Conservation (phyloP, 2,888 invertebrate genomes). For the Baronia brevicornis region DNA sequence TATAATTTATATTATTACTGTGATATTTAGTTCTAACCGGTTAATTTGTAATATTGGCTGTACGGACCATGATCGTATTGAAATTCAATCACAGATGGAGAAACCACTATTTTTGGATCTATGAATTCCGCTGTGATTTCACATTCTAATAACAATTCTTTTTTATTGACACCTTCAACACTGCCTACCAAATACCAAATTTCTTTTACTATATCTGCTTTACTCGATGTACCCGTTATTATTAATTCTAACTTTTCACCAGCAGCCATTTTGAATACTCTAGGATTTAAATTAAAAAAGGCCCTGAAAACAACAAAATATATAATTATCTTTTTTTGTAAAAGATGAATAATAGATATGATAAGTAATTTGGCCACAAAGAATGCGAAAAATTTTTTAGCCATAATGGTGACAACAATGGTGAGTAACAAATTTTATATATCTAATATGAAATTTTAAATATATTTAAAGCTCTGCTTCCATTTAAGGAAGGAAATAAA, state of each 20-base stretch:
- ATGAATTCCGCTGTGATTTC: constrained; percentile 72
- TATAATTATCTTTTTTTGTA: neutral
- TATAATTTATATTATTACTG: neutral
- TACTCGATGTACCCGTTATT: constrained; percentile 51
- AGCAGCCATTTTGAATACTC: constrained; percentile 54
- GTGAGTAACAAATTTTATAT: too few relatives aligned
- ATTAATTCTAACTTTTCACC: constrained; percentile 54
- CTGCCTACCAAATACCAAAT: constrained; percentile 76
- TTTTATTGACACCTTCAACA: constrained; percentile 70
- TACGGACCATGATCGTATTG: constrained; percentile 65
- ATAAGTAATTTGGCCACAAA: neutral
- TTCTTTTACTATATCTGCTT: constrained; percentile 62
- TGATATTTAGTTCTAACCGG: constrained; percentile 40
- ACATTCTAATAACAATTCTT: constrained; percentile 67
- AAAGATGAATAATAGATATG: neutral
- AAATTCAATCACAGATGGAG: constrained; percentile 62
- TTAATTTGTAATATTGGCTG: constrained; percentile 57
- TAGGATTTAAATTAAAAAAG: constrained; percentile 65
- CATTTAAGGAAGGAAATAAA: too few relatives aligned
- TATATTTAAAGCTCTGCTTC: too few relatives aligned
- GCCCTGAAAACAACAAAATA: constrained; percentile 35
- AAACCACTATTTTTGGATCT: constrained; percentile 73
- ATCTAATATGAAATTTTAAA: too few relatives aligned
- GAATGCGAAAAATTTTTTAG: too few relatives aligned
- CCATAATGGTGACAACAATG: too few relatives aligned